phyloP scores from a whole-genome alignment of 2,797 vertebrate species.

The Galaxias olidus region DNA sequence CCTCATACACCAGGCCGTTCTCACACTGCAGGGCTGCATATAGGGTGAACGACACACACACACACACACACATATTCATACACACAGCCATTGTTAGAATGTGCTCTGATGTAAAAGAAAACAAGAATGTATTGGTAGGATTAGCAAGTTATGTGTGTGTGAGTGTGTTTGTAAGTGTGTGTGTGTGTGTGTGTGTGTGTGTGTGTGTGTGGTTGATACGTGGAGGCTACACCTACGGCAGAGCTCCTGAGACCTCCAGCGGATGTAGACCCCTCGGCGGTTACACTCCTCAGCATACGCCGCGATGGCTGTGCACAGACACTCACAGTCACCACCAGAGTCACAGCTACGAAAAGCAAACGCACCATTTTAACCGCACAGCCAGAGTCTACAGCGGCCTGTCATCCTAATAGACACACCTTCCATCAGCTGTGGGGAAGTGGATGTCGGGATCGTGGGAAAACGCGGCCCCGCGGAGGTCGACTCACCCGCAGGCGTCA shows the following conservation, averaged over 20 bases:
- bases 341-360: conserved; percentile 77
- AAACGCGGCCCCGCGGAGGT: too few relatives aligned
- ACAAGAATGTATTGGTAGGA: too few relatives aligned
- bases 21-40: conserved; percentile 88
- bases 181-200: neutral
- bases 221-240: conserved; percentile 78
- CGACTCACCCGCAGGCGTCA: conserved; percentile 87
- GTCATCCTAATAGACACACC: neutral
- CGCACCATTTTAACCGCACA: neutral
- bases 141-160: neutral
- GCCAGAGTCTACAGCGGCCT: neutral
- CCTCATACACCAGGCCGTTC: conserved; percentile 80
- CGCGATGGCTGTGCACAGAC: conserved; percentile 88
- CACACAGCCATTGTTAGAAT: neutral
- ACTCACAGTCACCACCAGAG: conserved; percentile 90
- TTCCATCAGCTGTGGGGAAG: too few relatives aligned
- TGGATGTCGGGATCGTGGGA: neutral
- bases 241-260: conserved; percentile 90
- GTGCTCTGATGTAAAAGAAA: too few relatives aligned
- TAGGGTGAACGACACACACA: neutral
- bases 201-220: neutral
- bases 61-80: neutral
- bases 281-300: conserved; percentile 86
- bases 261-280: conserved; percentile 74
- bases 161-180: neutral